Evolutionary conservation across 2,113 vertebrate species (phyloP).

Genomic region (Rhabdomys dilectus): DNA sequence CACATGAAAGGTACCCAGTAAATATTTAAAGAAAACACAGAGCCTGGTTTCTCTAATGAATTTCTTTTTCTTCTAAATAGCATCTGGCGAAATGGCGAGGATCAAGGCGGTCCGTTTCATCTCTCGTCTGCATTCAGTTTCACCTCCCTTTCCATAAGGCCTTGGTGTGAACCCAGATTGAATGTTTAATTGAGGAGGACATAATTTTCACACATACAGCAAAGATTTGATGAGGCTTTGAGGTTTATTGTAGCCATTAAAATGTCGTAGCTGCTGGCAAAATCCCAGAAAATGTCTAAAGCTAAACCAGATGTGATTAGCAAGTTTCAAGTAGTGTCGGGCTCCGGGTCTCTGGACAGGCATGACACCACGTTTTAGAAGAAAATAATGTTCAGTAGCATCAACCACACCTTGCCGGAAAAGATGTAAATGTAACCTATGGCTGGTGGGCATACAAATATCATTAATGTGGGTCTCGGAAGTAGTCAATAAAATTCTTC

Average conservation of each 20-base stretch:
- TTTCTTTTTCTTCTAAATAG: slow-evolving; percentile 82
- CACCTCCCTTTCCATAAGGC: slow-evolving; percentile 72
- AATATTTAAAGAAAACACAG: slow-evolving; percentile 82
- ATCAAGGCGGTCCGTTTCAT: slow-evolving; percentile 76
- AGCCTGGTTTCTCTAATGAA: slow-evolving; percentile 77
- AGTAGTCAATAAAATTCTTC: background rate
- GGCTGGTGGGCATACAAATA: background rate
- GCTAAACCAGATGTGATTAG: slow-evolving; percentile 91
- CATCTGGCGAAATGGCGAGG: slow-evolving; percentile 78
- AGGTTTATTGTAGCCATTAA: slow-evolving; percentile 92
- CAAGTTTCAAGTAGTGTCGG: slow-evolving; percentile 84
- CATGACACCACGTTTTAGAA: slow-evolving; percentile 76
- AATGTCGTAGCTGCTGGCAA: slow-evolving; percentile 90
- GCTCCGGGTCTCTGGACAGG: slow-evolving; percentile 81
- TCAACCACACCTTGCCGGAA: slow-evolving; percentile 62
- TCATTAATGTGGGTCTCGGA: background rate
- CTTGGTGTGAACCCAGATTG: slow-evolving; percentile 82
- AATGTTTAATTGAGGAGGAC: slow-evolving; percentile 89
- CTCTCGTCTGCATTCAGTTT: slow-evolving; percentile 64
- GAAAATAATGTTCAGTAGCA: slow-evolving; percentile 80
- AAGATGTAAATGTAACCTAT: background rate
- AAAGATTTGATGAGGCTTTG: slow-evolving; percentile 91
- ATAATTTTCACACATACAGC: slow-evolving; percentile 90
- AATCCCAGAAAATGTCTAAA: slow-evolving; percentile 90
- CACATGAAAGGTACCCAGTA: slow-evolving; percentile 83